Evolutionary conservation across 2,888 invertebrate species (phyloP).

Genomic region (Notocelia uddmanniana): DNA sequence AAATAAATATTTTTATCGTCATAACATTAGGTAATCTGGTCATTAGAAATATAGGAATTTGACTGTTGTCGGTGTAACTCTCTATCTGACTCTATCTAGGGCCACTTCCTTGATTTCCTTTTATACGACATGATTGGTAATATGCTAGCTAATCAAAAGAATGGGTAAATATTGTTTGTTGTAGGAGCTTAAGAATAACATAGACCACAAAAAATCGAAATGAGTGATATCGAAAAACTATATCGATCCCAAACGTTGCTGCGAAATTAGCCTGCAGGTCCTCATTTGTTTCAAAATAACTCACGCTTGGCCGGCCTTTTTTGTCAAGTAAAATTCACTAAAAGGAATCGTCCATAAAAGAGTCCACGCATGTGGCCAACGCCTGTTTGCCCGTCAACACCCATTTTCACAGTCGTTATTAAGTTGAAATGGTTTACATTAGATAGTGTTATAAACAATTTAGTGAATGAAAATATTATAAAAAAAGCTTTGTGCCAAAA

Average conservation of each 20-base stretch:
- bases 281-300: not conserved
- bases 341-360: conserved; percentile 70
- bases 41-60: too few species aligned
- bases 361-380: conserved; percentile 60
- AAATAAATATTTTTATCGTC: too few species aligned
- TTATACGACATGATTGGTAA: too few species aligned
- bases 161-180: too few species aligned
- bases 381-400: conserved; percentile 54
- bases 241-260: not conserved
- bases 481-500: not conserved
- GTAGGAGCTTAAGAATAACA: too few species aligned
- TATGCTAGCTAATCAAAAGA: too few species aligned
- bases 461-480: conserved; percentile 3
- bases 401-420: conserved; percentile 42
- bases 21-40: too few species aligned
- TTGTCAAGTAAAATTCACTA: conserved; percentile 68
- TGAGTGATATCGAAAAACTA: too few species aligned
- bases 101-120: too few species aligned
- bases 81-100: too few species aligned
- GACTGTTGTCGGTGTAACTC: too few species aligned
- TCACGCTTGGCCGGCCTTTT: conserved; percentile 58
- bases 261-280: not conserved
- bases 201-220: too few species aligned
- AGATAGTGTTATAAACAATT: not conserved
- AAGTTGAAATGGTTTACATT: not conserved